Evolutionary conservation across 1,140 invertebrate genomes (phyloP).

Genomic region (Pemphigus obesinymphae): DNA sequence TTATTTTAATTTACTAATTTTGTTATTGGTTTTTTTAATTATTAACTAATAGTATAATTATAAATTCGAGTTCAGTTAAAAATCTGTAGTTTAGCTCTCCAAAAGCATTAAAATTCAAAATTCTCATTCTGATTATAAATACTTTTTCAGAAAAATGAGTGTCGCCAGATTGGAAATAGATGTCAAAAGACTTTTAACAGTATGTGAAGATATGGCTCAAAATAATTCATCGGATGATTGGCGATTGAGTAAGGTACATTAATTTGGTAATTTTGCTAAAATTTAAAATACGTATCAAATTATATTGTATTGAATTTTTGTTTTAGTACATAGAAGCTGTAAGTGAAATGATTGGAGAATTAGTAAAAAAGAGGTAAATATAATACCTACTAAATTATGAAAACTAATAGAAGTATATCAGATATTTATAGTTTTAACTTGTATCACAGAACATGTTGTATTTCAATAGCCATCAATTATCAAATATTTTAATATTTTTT

Average conservation of each 20-base stretch:
- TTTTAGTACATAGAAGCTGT: slow-evolving; percentile 43
- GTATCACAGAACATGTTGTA: neutral
- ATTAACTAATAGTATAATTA: too few species aligned
- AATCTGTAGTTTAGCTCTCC: too few species aligned
- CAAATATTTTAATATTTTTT: neutral
- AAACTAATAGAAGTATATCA: too few species aligned
- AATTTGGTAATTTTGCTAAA: neutral
- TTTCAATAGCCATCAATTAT: too few species aligned
- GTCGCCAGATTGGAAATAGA: slow-evolving; percentile 38
- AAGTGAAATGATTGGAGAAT: slow-evolving; percentile 42
- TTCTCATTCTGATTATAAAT: neutral
- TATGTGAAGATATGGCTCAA: slow-evolving; percentile 44
- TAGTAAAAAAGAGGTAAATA: slow-evolving; percentile 37
- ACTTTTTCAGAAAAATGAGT: neutral
- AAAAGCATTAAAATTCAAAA: neutral
- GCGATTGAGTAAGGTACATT: slow-evolving; percentile 41
- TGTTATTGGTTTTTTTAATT: too few species aligned
- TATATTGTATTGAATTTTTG: neutral
- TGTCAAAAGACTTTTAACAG: slow-evolving; percentile 39
- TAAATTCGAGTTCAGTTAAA: neutral
- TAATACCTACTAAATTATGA: neutral
- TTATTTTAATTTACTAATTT: too few species aligned
- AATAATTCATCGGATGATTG: slow-evolving; percentile 41
- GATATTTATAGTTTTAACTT: too few species aligned
- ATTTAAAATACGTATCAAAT: too few species aligned